phyloP scores from a whole-genome alignment of 2,113 vertebrate genomes.

The Lycocorax pyrrhopterus region DNA sequence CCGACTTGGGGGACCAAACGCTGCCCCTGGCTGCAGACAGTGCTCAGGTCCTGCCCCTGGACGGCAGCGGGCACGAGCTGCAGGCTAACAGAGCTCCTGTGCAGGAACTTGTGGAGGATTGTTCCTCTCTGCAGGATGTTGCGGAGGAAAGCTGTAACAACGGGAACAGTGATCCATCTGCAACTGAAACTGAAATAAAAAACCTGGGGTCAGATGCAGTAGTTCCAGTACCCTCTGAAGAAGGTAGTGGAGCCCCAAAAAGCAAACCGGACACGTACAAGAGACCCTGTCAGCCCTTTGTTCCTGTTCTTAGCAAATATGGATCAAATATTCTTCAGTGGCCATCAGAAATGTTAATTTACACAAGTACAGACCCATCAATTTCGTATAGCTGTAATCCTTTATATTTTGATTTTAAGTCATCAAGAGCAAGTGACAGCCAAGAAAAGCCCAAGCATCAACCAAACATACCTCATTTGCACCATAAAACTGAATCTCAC shows the following conservation, averaged over 20 bases:
- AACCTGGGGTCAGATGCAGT: not conserved
- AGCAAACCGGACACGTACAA: slow-evolving; percentile 3
- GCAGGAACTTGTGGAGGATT: not conserved
- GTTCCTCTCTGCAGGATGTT: not conserved
- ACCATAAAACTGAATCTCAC: slow-evolving; percentile 28
- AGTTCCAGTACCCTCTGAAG: not conserved
- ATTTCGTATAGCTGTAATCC: slow-evolving; percentile 88
- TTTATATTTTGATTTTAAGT: slow-evolving; percentile 86
- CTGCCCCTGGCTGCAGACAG: not conserved
- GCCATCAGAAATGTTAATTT: slow-evolving; percentile 86
- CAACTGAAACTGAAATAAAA: slow-evolving; percentile 22
- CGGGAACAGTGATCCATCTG: not conserved
- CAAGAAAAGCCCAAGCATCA: slow-evolving; percentile 53
- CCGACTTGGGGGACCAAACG: not conserved
- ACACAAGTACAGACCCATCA: slow-evolving; percentile 79
- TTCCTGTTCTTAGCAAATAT: slow-evolving; percentile 80
- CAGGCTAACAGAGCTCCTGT: not conserved
- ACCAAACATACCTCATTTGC: slow-evolving; percentile 42
- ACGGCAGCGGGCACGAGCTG: not conserved
- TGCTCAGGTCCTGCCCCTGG: not conserved
- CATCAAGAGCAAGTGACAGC: slow-evolving; percentile 65
- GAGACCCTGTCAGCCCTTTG: slow-evolving; percentile 74
- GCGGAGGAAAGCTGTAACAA: not conserved
- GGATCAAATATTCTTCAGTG: slow-evolving; percentile 84
- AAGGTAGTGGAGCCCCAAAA: not conserved